Conservation (phyloP, 2,888 invertebrate species). For the Euplagia quadripunctaria region DNA sequence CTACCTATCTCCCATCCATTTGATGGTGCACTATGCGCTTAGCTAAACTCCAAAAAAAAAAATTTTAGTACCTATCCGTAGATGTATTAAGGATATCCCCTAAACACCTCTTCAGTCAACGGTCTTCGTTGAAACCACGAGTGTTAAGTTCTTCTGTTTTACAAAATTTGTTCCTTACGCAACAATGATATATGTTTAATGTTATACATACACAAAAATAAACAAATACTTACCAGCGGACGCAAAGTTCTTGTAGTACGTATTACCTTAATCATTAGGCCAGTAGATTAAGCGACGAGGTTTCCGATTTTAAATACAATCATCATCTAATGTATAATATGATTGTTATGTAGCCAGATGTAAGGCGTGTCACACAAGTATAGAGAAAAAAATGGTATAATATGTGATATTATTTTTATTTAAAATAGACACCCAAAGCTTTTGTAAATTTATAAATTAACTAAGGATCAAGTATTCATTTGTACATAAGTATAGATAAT, state of each 20-base stretch:
- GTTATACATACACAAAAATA: neutral
- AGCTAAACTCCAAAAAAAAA: neutral
- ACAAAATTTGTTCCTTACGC: neutral
- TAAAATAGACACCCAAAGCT: slow-evolving; percentile 4
- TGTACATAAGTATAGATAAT: slow-evolving; percentile 7
- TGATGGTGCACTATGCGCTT: neutral
- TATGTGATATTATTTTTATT: slow-evolving; percentile 13
- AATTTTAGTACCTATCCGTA: neutral
- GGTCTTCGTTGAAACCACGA: neutral
- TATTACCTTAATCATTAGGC: neutral
- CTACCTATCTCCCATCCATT: too few species aligned
- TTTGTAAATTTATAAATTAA: slow-evolving; percentile 12
- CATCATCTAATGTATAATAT: too few species aligned
- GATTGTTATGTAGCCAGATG: neutral
- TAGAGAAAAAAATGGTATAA: slow-evolving; percentile 1
- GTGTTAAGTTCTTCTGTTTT: neutral
- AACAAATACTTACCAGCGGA: neutral
- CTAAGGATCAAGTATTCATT: slow-evolving; percentile 9
- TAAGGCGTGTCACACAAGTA: slow-evolving; percentile 27
- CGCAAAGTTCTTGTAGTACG: neutral
- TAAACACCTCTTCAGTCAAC: neutral
- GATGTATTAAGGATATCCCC: neutral
- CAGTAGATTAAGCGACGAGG: neutral
- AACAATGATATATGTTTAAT: neutral
- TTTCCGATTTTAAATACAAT: neutral